Percentiles rank a stretch among this genome's conserved stretches.
Conservation (phyloP, 2,888 invertebrate genomes). For the Drosophila niveifrons region DNA sequence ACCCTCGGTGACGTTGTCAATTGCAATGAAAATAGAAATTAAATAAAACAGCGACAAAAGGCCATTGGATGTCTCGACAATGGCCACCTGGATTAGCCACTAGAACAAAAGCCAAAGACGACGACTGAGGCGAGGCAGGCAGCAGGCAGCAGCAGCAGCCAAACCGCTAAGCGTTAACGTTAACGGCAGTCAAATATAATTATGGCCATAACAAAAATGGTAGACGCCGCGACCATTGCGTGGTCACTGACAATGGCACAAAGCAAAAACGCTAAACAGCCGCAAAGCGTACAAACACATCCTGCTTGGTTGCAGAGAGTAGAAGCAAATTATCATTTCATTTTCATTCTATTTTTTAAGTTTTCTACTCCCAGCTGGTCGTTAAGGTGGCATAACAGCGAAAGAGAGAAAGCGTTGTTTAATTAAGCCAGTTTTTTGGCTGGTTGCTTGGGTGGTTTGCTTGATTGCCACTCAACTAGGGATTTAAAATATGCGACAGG, state of each 20-base stretch:
- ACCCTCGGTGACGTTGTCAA: conserved; percentile 38
- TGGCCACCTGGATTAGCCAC: conserved; percentile 75
- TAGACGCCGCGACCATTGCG: conserved; percentile 58
- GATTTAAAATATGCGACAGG: conserved; percentile 79
- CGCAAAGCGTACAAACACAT: conserved; percentile 59
- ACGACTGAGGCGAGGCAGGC: no score
- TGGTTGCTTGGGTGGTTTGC: conserved; percentile 34
- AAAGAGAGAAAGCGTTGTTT: conserved; percentile 66
- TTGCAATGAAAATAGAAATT: conserved; percentile 70
- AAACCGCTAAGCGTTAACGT: conserved; percentile 37
- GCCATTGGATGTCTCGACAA: conserved; percentile 33
- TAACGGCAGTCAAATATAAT: conserved; percentile 80
- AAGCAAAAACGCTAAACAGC: conserved; percentile 44
- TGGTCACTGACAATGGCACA: conserved; percentile 54
- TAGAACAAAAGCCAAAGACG: conserved; percentile 39
- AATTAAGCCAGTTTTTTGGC: conserved; percentile 62
- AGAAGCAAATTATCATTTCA: conserved; percentile 73
- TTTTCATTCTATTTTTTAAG: conserved; percentile 45
- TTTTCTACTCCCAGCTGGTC: conserved; percentile 50
- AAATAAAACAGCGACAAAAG: conserved; percentile 67
- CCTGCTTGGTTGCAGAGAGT: background rate
- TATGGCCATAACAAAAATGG: conserved; percentile 75
- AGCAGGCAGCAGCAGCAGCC: no score
- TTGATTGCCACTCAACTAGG: conserved; percentile 79
- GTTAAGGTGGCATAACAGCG: conserved; percentile 72